These are phyloP conservation scores for Beroe forskalii DNA, from an alignment of 37 sponge, comb jelly and placozoan species.

Conservation along the genomic window DNA sequence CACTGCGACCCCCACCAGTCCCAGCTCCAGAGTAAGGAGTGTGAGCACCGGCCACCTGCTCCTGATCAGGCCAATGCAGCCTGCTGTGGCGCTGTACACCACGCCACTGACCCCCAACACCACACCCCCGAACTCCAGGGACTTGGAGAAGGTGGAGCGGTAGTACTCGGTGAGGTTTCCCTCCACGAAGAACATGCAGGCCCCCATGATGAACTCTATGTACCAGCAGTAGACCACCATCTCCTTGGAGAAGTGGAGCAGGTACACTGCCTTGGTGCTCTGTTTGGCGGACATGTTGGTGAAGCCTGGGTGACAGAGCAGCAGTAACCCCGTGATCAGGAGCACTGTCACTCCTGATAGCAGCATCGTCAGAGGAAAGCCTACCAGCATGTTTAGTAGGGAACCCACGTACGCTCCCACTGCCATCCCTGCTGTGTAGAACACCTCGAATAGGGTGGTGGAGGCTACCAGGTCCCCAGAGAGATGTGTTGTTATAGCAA, in stretches of 20 bases:
- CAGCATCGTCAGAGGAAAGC: neutral
- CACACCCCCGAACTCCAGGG: neutral
- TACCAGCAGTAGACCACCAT: constrained; percentile 8
- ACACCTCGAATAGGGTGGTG: neutral
- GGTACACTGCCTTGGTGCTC: neutral
- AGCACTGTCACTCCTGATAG: neutral
- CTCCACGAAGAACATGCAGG: neutral
- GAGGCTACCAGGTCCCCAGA: neutral
- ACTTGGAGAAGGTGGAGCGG: neutral
- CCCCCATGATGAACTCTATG: neutral
- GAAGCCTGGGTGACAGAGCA: neutral
- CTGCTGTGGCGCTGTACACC: neutral
- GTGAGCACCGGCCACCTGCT: neutral
- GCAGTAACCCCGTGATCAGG: neutral
- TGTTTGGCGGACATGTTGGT: neutral
- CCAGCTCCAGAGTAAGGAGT: neutral
- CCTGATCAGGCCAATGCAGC: neutral
- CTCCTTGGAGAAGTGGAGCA: neutral
- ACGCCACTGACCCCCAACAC: neutral
- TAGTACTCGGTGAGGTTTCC: neutral
- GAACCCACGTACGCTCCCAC: constrained; percentile 6
- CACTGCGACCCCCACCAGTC: neutral
- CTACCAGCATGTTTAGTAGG: neutral
- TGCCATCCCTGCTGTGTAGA: constrained; percentile 10
- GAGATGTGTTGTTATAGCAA: neutral